Conservation (phyloP, 2,113 vertebrate species). For the Sebastes fasciatus region DNA sequence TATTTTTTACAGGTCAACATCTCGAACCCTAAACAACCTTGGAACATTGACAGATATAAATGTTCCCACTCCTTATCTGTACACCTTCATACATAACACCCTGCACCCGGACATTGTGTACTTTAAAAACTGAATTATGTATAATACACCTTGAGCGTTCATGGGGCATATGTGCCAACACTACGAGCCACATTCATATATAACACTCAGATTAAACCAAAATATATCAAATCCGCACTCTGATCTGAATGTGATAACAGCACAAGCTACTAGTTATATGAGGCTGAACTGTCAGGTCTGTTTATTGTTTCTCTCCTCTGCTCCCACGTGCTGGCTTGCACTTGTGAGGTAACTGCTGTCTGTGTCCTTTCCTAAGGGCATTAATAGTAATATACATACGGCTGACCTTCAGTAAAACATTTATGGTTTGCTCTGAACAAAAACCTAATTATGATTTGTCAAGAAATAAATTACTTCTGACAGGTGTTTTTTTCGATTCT, state of each 20-base stretch:
- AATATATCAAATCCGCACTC: neutral
- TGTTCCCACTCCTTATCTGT: conserved; percentile 23
- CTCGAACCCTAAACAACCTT: conserved; percentile 42
- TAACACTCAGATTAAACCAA: neutral
- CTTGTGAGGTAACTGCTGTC: conserved; percentile 40
- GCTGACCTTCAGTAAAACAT: conserved; percentile 35
- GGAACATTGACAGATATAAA: conserved; percentile 36
- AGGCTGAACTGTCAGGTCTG: conserved; percentile 52
- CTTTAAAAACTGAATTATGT: neutral
- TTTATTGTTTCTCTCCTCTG: conserved; percentile 59
- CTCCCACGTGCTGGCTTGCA: conserved; percentile 38
- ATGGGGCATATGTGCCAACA: neutral
- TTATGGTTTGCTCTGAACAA: neutral
- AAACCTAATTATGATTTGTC: neutral
- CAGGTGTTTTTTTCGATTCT: neutral
- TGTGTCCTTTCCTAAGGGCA: conserved; percentile 45
- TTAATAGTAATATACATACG: conserved; percentile 15
- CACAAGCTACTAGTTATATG: conserved; percentile 31
- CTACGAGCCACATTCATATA: neutral
- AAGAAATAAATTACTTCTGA: neutral
- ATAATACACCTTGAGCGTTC: neutral
- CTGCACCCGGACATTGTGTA: neutral
- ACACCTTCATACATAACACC: neutral
- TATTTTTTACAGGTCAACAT: conserved; percentile 23
- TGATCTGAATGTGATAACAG: conserved; percentile 38